Base-by-base conservation (phyloP, 1,140 invertebrate genomes). In the Camponotus vicinus region DNA sequence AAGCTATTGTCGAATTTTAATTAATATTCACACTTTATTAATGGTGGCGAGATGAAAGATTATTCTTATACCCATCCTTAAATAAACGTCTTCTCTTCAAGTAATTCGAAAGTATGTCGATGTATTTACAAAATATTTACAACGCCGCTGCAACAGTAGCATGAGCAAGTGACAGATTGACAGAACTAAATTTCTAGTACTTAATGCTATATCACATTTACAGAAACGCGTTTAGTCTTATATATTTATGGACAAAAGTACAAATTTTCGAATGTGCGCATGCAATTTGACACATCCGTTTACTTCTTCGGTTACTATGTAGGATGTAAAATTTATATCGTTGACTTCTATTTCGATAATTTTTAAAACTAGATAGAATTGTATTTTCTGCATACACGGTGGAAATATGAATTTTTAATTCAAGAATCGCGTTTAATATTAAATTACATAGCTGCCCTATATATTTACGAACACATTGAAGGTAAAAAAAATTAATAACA, bases 131-230 rank as follows among this genome's bases (percentile, higher is more conserved):
- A 78, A 64, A 61, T 90, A 80, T 85, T 88, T 83, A 87, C 86
- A 90, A 57, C 45, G 75, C 27, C 49, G 66, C 40, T 75, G 40
- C 40, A 71, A 73, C 37, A 64, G 61, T 85, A 70, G 59, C 37
- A 40, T 89, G 86, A 88, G 80, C 88, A 90, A 89, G 32, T 89
- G 59, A 87, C 63, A 87, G 70, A 85, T 85, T 87, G 15, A 70
- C 42, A 87, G 59, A 89, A 87, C 34, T 64, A 85, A 87, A 87
- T 0, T 76, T 76, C 64, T 88, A 83, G 27, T 64, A 63, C 85
- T 86, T 83, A 79, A 79, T 32, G 34, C n/a, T 66, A 73, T 69
- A 59, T 75, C 71, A 86, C 71, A 86, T 66, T 69, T 75, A 85
- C 45, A 90, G 75, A 70, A 88, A 37, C 66, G 42, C 42, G 32